Evolutionary conservation across 1,140 invertebrate genomes (phyloP), one percentile per base, ranked within the genome.

Genomic region (Caerostris extrusa): DNA sequence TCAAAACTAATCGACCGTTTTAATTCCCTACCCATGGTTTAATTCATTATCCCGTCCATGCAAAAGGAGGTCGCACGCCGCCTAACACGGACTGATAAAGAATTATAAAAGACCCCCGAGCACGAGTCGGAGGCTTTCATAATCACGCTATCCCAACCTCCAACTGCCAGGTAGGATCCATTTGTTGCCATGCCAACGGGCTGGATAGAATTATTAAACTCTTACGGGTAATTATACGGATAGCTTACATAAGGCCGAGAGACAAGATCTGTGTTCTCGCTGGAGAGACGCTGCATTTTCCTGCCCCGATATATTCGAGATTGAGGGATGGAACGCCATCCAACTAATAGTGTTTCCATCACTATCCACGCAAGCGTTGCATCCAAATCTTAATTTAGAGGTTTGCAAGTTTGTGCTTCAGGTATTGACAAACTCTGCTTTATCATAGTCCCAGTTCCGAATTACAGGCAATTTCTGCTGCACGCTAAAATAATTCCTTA

Each of bases 121-220:
- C 71, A 81, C 55, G 89, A 81, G 64, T 90, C 71, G 90, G 58
- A 12, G 81, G 90, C 81, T 85, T 92, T 92, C 57, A 92, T 92
- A 92, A 92, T 92, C 90, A 92, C 90, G 90, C 71, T 56, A 81
- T 81, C 71, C 69, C 67, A 57, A 34, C 55, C 89, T 81, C 64
- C 90, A 85, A 83, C 58, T 92, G 50, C 90, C 60, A 92, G 90
- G 90, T 92, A 92, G 58, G 58, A 85, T 92, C 90, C 90, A 92
- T 92, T 92, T 92, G 90, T 92, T 92, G 90, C 82, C 90, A 69
- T 92, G 81, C 14, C 90, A 92, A 92, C 90, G 53, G 56, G 81
- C 19, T 92, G 90, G 90, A 92, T 81, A 50, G 82, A 92, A 92
- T 92, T 92, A 92, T 92, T 92, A 92, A 92, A 92, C 90, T 92